Base-by-base conservation (phyloP, 2,113 vertebrate genomes). In the Coreoperca whiteheadi region DNA sequence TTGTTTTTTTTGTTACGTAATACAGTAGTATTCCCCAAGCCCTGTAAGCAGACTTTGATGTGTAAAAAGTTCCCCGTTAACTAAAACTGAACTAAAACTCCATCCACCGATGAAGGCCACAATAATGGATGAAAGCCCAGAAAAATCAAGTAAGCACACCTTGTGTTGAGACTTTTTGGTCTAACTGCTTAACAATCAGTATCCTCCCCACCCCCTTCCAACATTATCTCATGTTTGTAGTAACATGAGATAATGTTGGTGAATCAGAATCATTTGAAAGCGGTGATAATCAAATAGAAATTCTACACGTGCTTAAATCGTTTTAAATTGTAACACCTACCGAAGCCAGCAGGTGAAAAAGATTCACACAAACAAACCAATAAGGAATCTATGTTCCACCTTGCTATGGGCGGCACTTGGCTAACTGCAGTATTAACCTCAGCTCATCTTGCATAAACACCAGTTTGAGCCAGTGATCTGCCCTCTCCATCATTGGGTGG, bases 401-500 rank as follows among this genome's bases (percentile, higher is more conserved):
- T 67, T 6, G 65, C 63, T 69, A 63, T 32, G 6, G 69, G 66
- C 41, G 8, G 28, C 61, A 46, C 77, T 32, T 18, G 61, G 37
- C 72, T 54, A 12, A 34, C 28, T 20, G 46, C 68, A 21, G 68
- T 10, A 69, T 81, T 57, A 84, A 78, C 73, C 59, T 3, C 48
- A 79, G 57, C 48, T 83, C 77, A 43, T 74, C 60, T 63, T 68
- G 70, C 46, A n/a, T 81, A 79, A 85, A 79, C 77, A 77, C 59
- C 72, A 75, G 14, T 66, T n/a, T 23, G 6, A 79, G 83, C 66
- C 85, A 76, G 46, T 12, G 68, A 82, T 69, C 82, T 79, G 59
- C 32, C 43, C 64, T 70, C 63, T 39, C 43, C 53, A 54, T 67
- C 69, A 15, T 54, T 80, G 86, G 87, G 85, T 82, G 90, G 89